These are phyloP conservation scores for Xylota segnis DNA, from an alignment of 2,888 invertebrate genomes.

Conservation along the genomic window DNA sequence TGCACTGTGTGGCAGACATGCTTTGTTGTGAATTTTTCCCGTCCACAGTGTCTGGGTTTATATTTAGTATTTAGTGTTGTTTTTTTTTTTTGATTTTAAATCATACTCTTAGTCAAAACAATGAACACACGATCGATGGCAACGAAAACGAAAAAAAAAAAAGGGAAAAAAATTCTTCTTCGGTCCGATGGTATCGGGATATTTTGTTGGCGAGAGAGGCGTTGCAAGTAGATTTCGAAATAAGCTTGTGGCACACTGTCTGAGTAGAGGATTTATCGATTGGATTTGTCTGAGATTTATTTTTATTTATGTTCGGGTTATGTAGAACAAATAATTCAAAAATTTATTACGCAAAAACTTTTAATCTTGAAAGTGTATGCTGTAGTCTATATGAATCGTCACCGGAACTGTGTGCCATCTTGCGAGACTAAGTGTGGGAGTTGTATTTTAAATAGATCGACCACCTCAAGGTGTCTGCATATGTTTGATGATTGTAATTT, in stretches of 20 bases:
- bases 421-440: not conserved
- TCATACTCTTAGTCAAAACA: slow-evolving; percentile 44
- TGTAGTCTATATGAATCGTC: not conserved
- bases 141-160: slow-evolving; percentile 35
- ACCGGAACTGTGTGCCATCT: not conserved
- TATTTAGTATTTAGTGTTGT: slow-evolving; percentile 35
- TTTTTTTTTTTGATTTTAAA: slow-evolving; percentile 4
- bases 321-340: slow-evolving; percentile 45
- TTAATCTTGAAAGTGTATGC: not conserved
- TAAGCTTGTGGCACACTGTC: slow-evolving; percentile 46
- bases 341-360: slow-evolving; percentile 27
- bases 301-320: slow-evolving; percentile 47
- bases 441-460: not conserved
- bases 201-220: not conserved
- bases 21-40: slow-evolving; percentile 34
- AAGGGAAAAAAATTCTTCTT: slow-evolving; percentile 30
- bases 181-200: slow-evolving; percentile 9
- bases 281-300: slow-evolving; percentile 49
- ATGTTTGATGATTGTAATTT: no score
- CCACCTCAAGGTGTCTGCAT: no score
- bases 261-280: slow-evolving; percentile 51
- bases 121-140: slow-evolving; percentile 54
- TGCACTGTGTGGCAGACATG: slow-evolving; percentile 25
- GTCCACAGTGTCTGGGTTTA: slow-evolving; percentile 39
- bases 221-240: slow-evolving; percentile 26